Percentiles rank a stretch among this genome's conserved stretches.
phyloP scores from a whole-genome alignment of 2,113 vertebrate species.

The Notothenia rossii region DNA sequence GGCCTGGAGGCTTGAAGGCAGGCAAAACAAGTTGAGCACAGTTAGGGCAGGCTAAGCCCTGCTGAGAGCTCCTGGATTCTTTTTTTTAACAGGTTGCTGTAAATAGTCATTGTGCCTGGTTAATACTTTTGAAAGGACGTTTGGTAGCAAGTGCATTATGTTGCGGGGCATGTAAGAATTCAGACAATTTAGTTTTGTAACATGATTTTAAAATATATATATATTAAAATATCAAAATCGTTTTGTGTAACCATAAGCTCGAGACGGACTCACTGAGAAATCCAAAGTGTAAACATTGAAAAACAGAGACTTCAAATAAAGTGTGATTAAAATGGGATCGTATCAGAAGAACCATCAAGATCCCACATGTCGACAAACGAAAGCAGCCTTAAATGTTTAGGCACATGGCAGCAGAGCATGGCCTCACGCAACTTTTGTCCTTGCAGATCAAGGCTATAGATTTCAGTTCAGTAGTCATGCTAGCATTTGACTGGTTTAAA shows the following conservation, averaged over 20 bases:
- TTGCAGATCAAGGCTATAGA: slow-evolving; percentile 37
- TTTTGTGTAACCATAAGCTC: not conserved
- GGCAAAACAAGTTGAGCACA: slow-evolving; percentile 78
- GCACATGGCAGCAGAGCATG: slow-evolving; percentile 55
- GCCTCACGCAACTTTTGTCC: slow-evolving; percentile 57
- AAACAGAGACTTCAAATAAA: slow-evolving; percentile 19
- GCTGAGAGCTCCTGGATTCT: slow-evolving; percentile 40
- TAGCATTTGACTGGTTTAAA: slow-evolving; percentile 24
- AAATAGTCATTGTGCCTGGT: slow-evolving; percentile 11
- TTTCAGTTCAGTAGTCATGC: slow-evolving; percentile 43
- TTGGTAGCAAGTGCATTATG: not conserved
- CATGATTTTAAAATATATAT: not conserved
- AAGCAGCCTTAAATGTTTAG: slow-evolving; percentile 50
- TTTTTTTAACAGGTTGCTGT: slow-evolving; percentile 47
- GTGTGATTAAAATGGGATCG: slow-evolving; percentile 40
- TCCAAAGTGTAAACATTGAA: slow-evolving; percentile 1
- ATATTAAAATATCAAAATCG: no score
- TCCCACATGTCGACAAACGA: slow-evolving; percentile 54
- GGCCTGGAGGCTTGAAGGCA: slow-evolving; percentile 68
- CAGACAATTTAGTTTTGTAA: not conserved
- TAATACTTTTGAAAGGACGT: slow-evolving; percentile 20
- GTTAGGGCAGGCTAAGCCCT: slow-evolving; percentile 56
- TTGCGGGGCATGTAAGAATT: not conserved
- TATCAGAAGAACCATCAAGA: slow-evolving; percentile 46
- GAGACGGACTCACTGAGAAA: not conserved